These are phyloP conservation scores for Scleropages formosus DNA, from an alignment of 2,797 vertebrate genomes.

Conservation along the genomic window DNA sequence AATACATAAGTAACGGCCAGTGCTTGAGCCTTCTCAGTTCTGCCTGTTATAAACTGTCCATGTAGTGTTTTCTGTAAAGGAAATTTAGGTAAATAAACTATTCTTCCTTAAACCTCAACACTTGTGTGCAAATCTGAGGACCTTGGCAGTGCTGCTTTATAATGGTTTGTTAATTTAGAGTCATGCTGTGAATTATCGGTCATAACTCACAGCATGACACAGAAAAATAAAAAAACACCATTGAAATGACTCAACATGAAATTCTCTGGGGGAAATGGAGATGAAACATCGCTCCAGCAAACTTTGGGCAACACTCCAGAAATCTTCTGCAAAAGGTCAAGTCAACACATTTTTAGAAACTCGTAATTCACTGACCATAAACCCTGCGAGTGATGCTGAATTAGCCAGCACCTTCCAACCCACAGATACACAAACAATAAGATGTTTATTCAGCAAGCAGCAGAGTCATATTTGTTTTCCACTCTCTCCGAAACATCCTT, in stretches of 20 bases:
- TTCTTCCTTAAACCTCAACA: not conserved
- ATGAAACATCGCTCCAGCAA: not conserved
- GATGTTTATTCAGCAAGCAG: slow-evolving; percentile 1
- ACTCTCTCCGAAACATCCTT: slow-evolving; percentile 1
- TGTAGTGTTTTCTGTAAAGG: not conserved
- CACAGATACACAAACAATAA: not conserved
- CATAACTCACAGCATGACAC: not conserved
- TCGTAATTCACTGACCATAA: slow-evolving; percentile 5
- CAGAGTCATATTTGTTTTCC: slow-evolving; percentile 10
- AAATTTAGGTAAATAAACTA: not conserved
- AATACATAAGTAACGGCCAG: not conserved
- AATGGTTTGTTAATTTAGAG: not conserved
- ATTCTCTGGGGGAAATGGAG: not conserved
- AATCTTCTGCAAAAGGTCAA: slow-evolving; percentile 13
- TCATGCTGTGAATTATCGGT: not conserved
- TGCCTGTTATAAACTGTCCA: not conserved
- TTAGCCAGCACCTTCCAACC: not conserved
- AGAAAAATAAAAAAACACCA: not conserved
- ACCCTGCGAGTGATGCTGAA: slow-evolving; percentile 4
- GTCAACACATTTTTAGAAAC: slow-evolving; percentile 4
- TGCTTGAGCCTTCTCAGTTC: not conserved
- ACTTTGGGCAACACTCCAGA: not conserved
- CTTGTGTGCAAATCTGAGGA: not conserved
- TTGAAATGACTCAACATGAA: not conserved
- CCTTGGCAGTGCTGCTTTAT: not conserved